phyloP scores from a whole-genome alignment of 2,797 vertebrate species.

The Rousettus madagascariensis region DNA sequence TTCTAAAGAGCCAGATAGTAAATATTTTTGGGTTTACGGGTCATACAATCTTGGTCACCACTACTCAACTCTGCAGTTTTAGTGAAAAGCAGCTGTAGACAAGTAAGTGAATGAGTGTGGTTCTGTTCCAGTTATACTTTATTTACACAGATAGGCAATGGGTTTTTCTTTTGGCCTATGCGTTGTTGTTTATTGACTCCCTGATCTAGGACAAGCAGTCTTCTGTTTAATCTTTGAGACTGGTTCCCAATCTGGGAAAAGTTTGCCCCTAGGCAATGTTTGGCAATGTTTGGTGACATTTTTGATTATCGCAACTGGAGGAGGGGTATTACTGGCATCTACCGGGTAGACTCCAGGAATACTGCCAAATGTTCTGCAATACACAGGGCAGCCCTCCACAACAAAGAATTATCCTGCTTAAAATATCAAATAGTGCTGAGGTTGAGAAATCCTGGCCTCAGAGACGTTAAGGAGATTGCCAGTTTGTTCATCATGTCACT shows the following conservation, averaged over 20 bases:
- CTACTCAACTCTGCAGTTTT: background rate
- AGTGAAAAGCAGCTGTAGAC: background rate
- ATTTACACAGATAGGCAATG: background rate
- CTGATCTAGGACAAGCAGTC: background rate
- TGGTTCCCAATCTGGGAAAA: background rate
- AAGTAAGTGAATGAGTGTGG: background rate
- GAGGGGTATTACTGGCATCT: background rate
- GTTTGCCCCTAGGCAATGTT: background rate
- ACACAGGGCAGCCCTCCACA: background rate
- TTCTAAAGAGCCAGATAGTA: constrained; percentile 23
- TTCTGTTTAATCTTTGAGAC: background rate
- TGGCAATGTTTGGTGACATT: background rate
- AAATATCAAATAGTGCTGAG: background rate
- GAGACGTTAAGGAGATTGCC: background rate
- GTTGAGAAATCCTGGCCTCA: background rate
- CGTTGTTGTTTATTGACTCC: background rate
- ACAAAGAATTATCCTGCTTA: background rate
- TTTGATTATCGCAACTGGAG: background rate
- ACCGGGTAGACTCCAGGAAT: background rate
- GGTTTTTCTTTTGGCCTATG: background rate
- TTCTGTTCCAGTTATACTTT: constrained; percentile 1
- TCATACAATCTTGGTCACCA: background rate
- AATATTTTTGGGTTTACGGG: constrained; percentile 21
- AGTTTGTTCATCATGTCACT: background rate
- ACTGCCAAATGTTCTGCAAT: background rate